Evolutionary conservation across 2,888 invertebrate genomes (phyloP), one percentile per base, ranked within the genome.

Genomic region (Acleris cristana): DNA sequence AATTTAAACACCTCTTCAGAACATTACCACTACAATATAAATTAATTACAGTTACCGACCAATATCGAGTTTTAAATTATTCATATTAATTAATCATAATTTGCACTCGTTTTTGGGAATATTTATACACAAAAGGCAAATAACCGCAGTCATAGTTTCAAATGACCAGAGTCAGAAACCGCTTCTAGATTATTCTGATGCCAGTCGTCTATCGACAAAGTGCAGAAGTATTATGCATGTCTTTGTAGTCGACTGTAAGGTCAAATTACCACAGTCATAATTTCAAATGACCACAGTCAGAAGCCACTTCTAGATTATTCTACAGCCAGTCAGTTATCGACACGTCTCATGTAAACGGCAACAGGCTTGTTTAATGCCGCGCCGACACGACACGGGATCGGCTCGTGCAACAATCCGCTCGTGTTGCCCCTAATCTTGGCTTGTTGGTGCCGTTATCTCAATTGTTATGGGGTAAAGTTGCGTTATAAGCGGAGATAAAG

Each of bases 271-370:
- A 1, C 40, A 40, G 40, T 40, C 40, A 40, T 40, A 40, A 40
- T 40, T 34, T 40, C 0, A 40, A 40, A 14, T 14, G 40, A 1
- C 40, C 40, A 34, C 2, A 14, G 14, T 40, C 40, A 40, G 14
- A 48, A 18, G 48, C 18, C 58, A 8, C 48, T 26, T 58, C 58
- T 21, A 58, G 58, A 58, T 18, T 26, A 19, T 26, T 48, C 48
- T 48, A 48, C 2, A 58, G 23, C 58, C 45, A 45, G 48, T 48
- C 45, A 45, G 45, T 48, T 58, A 58, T 58, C 48, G 58, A 58
- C 58, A 45, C 21, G 58, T 23, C 45, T 18, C 58, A 48, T 58
- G 58, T 58, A 48, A 68, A 63, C 45, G 59, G 44, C 57, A 48
- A 18, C 48, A 6, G 45, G 48, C 48, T 48, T 26, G n/a, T 23